Base-by-base conservation (phyloP, 2,888 invertebrate genomes). In the Eupithecia abbreviata region DNA sequence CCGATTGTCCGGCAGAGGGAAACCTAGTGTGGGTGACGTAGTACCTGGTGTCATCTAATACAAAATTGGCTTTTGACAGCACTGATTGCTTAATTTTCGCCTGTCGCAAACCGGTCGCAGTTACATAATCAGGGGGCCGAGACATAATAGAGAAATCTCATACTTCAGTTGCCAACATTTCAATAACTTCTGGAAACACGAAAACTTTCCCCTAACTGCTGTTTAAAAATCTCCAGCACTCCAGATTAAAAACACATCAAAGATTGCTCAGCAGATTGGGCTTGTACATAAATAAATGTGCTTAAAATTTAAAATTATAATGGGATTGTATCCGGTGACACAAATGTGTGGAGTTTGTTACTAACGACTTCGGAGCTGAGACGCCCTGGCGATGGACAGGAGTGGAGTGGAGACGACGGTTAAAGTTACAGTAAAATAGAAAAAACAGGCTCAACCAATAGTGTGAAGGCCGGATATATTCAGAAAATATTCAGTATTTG, bases 341-440 rank as follows among this genome's bases (percentile, higher is more conserved):
- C 91, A 95, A 95, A 95, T 95, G 95, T 95, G 95, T 93, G 90
- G 95, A 95, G 95, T 95, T 95, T 95, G 95, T 94, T 95, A 92
- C 95, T 95, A 95, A 95, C 95, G 95, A 95, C 95, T 95, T 94
- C 90, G 90, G 92, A 89, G 87, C 86, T 86, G 92, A 92, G 92
- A 90, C 89, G 91, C 90, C 88, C 90, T 86, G 85, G 88, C 81
- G 82, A 41, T 66, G 89, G 51, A 90, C 87, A 90, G 77, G 47
- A 81, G 81, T 77, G 82, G 79, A 5, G 75, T 89, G 85, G 90
- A 91, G 90, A 7, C 41, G 68, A 30, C 69, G 2, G 47, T 47
- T 68, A 18, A 68, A 45, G 4, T 69, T 47, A 4, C 47, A 13
- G n/a, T n/a, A 0, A 67, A 43, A 43, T 43, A 2, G n/a, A 67